These are phyloP conservation scores for Drosophila paracracens DNA, from an alignment of 2,888 invertebrate species.

Conservation along the genomic window DNA sequence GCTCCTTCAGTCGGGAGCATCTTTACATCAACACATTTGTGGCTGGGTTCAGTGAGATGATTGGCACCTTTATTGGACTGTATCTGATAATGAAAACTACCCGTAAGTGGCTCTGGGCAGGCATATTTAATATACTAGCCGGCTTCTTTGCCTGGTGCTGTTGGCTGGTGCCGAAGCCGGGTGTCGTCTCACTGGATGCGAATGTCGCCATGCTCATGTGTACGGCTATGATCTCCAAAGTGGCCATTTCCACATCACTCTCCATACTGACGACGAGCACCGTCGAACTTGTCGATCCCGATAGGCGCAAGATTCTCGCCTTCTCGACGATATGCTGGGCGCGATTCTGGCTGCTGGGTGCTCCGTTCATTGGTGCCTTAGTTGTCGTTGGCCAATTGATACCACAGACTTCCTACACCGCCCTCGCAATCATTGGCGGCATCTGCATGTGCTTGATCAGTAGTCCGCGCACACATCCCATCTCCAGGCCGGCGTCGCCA, in stretches of 20 bases:
- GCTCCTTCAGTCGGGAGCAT: slow-evolving; percentile 85
- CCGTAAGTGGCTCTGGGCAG: slow-evolving; percentile 84
- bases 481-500: slow-evolving; percentile 45
- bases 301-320: slow-evolving; percentile 83
- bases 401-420: slow-evolving; percentile 84
- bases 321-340: slow-evolving; percentile 85
- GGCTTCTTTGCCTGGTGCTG: slow-evolving; percentile 83
- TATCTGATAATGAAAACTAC: slow-evolving; percentile 83
- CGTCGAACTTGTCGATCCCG: slow-evolving; percentile 83
- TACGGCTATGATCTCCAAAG: slow-evolving; percentile 85
- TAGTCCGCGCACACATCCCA: slow-evolving; percentile 83
- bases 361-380: slow-evolving; percentile 85
- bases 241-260: slow-evolving; percentile 84
- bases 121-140: slow-evolving; percentile 83
- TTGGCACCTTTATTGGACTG: slow-evolving; percentile 84
- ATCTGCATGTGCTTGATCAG: slow-evolving; percentile 82
- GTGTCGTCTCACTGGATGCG: slow-evolving; percentile 77
- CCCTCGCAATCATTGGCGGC: slow-evolving; percentile 83
- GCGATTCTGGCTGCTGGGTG: slow-evolving; percentile 84
- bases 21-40: slow-evolving; percentile 85
- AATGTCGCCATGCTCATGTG: slow-evolving; percentile 83
- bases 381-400: slow-evolving; percentile 83
- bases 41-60: slow-evolving; percentile 84
- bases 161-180: slow-evolving; percentile 83
- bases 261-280: slow-evolving; percentile 85